Conservation (phyloP, 1,140 invertebrate species). For the Aphidius ervi region DNA sequence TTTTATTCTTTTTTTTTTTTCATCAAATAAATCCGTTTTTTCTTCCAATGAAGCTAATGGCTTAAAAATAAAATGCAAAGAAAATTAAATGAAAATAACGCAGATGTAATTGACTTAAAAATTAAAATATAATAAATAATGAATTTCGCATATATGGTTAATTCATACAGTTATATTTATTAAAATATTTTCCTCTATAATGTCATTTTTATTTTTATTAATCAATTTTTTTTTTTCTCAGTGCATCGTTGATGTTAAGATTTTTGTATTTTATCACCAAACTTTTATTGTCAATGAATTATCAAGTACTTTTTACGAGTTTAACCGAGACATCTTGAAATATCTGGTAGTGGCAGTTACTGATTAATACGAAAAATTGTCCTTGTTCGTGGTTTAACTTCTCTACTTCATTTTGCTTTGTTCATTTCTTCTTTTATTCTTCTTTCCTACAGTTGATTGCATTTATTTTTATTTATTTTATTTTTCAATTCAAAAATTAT, state of each 20-base stretch:
- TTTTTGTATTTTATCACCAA: background rate
- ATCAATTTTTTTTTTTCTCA: constrained; percentile 1
- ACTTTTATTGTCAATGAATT: constrained; percentile 12
- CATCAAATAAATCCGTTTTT: constrained; percentile 23
- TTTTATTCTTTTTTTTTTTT: constrained; percentile 7
- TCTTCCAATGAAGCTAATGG: constrained; percentile 21
- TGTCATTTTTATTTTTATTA: background rate
- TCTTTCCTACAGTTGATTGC: too few species aligned
- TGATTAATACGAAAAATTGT: constrained; percentile 40
- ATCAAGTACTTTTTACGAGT: background rate
- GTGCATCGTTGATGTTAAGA: constrained; percentile 1
- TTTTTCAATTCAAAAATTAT: too few species aligned
- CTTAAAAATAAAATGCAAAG: constrained; percentile 11
- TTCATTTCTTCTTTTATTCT: too few species aligned
- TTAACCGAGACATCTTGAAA: constrained; percentile 33
- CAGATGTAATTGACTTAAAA: background rate
- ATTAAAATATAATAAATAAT: background rate
- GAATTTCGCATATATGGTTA: background rate
- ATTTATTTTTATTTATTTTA: too few species aligned
- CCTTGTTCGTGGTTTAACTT: constrained; percentile 15
- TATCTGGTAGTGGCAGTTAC: constrained; percentile 39
- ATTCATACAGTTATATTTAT: background rate
- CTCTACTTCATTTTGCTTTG: background rate
- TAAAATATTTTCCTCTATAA: too few species aligned
- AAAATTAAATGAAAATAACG: too few species aligned